These are phyloP conservation scores for Petroica traversi DNA, from an alignment of 2,113 vertebrate species.

Conservation along the genomic window DNA sequence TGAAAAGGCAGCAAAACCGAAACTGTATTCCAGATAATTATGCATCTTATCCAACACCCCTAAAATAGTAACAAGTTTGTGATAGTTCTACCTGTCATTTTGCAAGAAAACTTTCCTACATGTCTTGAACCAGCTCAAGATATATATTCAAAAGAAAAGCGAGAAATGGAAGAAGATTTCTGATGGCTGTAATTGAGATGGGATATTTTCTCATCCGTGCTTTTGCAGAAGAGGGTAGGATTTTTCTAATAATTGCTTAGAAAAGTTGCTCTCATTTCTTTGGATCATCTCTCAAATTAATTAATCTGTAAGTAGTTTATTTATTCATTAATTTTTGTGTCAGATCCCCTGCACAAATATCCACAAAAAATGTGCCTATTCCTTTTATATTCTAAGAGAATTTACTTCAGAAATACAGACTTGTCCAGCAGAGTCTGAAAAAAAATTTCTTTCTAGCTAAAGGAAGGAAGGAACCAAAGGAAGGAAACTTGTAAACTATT, in stretches of 20 bases:
- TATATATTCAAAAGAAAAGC: not conserved
- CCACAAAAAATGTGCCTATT: not conserved
- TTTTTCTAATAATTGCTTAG: not conserved
- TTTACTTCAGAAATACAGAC: not conserved
- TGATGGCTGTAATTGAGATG: not conserved
- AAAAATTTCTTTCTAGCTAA: constrained; percentile 6
- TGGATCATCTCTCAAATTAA: not conserved
- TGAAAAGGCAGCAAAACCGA: not conserved
- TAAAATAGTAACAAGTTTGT: not conserved
- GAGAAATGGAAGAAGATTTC: not conserved
- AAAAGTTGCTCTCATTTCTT: not conserved
- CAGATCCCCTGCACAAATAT: not conserved
- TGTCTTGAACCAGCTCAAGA: not conserved
- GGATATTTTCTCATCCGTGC: not conserved
- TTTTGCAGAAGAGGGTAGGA: not conserved
- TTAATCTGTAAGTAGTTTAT: not conserved
- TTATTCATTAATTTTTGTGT: not conserved
- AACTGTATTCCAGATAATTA: not conserved
- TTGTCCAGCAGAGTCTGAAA: not conserved
- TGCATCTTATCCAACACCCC: not conserved
- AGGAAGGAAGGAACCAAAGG: constrained; percentile 56
- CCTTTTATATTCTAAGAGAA: not conserved
- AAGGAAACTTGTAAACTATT: constrained; percentile 58
- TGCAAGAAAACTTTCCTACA: not conserved
- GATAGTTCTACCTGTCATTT: not conserved